Evolutionary conservation across 2,797 vertebrate species (phyloP).

Genomic region (Botia almorhae): DNA sequence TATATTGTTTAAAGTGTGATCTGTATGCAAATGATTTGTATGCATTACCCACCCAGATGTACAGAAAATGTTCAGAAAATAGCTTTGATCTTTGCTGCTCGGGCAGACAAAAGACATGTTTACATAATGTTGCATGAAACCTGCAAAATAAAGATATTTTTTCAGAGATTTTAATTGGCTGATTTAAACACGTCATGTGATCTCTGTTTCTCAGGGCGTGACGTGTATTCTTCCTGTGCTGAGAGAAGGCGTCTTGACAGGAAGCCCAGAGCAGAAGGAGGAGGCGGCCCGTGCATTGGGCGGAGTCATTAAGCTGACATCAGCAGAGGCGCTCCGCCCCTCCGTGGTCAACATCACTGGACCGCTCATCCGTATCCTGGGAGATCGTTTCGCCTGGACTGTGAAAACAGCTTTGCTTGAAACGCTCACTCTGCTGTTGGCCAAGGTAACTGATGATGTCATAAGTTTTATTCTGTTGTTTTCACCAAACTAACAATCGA

Average conservation of each 20-base stretch:
- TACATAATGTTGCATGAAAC: too few species aligned
- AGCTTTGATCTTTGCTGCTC: too few species aligned
- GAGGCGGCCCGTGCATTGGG: slow-evolving; percentile 95
- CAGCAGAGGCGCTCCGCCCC: slow-evolving; percentile 92
- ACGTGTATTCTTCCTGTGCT: slow-evolving; percentile 95
- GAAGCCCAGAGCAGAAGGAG: slow-evolving; percentile 96
- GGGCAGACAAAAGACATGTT: too few species aligned
- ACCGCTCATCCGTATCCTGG: slow-evolving; percentile 95
- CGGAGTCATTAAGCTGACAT: slow-evolving; percentile 92
- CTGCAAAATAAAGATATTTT: too few species aligned
- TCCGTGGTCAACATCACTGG: slow-evolving; percentile 97
- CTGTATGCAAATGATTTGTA: too few species aligned
- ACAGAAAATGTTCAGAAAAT: too few species aligned
- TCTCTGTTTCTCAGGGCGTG: slow-evolving; percentile 82
- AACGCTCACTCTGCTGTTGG: slow-evolving; percentile 92
- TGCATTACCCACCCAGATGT: too few species aligned
- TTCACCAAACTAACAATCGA: too few species aligned
- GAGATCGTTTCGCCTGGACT: slow-evolving; percentile 94
- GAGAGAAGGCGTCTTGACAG: slow-evolving; percentile 93
- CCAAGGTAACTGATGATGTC: slow-evolving; percentile 79
- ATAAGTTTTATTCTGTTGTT: too few species aligned
- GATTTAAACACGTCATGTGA: background rate
- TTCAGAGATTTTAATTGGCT: too few species aligned
- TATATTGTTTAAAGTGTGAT: too few species aligned
- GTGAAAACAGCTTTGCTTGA: slow-evolving; percentile 96